Base-by-base conservation (phyloP, 2,797 vertebrate genomes). In the Phalloptychus januarius region DNA sequence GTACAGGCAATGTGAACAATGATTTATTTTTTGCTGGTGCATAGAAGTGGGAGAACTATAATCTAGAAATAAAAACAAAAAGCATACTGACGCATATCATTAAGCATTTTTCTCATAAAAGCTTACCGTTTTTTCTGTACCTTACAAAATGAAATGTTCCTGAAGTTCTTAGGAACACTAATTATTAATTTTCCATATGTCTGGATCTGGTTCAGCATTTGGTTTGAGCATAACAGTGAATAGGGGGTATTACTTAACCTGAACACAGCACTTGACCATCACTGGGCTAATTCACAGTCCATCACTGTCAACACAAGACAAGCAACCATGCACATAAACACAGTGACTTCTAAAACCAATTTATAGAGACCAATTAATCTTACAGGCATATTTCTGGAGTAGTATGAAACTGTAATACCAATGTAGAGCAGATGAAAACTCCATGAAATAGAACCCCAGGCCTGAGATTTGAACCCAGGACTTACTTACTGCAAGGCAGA, bases 1-100 rank as follows among this genome's bases (percentile, higher is more conserved):
- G 61, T 28, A 23, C 23, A 50, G 12, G 13, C 13, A 56, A 48
- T 79, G 70, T 77, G 40, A 75, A 54, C 44, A 65, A 69, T 65
- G 2, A 70, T 69, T 10, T 23, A 71, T 54, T 71, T 33, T 74
- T 73, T 72, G 7, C 13, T 38, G 28, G 3, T 44, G 63, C 61
- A 28, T 25, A 10, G 77, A 45, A 80, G 76, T 63, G 76, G 12
- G 3, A 25, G n/a, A 28, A 52, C 28, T 2, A 45, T 28, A 38
- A 76, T n/a, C 12, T 5, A 77, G 38, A 76, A 74, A 33, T 78
- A 63, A 63, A 18, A 36, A 33, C 13, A 63, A 12, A 67, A 52
- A 1, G 15, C 40, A 4, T 23, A 42, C 58, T 42, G 3, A 74
- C 71, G 25, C 61, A 5, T 20, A 44, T 69, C 45, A 33, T 13